A percentile compares a stretch with the other conserved stretches of the same genome.
Conservation (phyloP, 2,113 vertebrate species). For the Gasterosteus aculeatus region DNA sequence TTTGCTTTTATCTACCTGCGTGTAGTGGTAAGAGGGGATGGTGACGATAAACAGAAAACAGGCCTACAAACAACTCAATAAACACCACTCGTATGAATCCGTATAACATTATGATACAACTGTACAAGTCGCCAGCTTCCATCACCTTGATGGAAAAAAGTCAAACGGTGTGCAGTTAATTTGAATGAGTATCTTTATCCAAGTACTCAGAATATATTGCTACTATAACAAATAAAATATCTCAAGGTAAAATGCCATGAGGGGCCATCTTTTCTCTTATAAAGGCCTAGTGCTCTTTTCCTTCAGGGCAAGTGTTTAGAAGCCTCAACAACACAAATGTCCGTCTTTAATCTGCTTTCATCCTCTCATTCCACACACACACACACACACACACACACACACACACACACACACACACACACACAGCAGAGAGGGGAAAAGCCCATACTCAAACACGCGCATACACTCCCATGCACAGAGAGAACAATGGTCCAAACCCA, state of each 20-base stretch:
- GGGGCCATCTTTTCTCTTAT: not conserved
- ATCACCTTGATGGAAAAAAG: not conserved
- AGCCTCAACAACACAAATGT: slow-evolving; percentile 44
- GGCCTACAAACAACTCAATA: slow-evolving; percentile 4
- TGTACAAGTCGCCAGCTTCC: not conserved
- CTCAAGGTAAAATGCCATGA: not conserved
- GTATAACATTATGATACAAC: not conserved
- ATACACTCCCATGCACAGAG: slow-evolving; percentile 11
- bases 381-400: slow-evolving; percentile 10
- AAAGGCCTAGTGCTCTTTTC: not conserved
- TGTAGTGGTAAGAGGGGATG: not conserved
- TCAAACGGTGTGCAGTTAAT: slow-evolving; percentile 7
- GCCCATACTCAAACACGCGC: slow-evolving; percentile 22
- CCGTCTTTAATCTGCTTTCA: slow-evolving; percentile 39
- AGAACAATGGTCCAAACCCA: slow-evolving; percentile 67
- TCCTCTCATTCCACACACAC: slow-evolving; percentile 33
- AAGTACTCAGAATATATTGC: not conserved
- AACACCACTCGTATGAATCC: not conserved
- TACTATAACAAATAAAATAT: not conserved
- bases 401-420: slow-evolving; percentile 15
- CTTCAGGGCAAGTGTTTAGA: slow-evolving; percentile 37
- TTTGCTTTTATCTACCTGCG: slow-evolving; percentile 29
- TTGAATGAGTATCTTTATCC: slow-evolving; percentile 23
- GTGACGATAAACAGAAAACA: slow-evolving; percentile 12
- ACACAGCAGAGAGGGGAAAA: slow-evolving; percentile 38